phyloP scores from a whole-genome alignment of 2,797 vertebrate species.

The Enteromius thamalakanensis region DNA sequence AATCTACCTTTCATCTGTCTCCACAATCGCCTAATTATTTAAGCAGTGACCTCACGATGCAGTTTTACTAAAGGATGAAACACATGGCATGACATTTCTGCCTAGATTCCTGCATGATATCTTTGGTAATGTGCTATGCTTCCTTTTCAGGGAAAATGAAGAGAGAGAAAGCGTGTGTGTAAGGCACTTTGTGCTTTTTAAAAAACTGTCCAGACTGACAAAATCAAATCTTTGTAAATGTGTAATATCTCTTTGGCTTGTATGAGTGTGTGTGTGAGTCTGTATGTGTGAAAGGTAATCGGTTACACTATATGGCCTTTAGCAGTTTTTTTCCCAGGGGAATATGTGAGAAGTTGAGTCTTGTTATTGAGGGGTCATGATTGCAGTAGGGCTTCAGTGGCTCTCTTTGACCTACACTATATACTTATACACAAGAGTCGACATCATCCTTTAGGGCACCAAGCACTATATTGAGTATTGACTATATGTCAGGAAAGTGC shows the following conservation, averaged over 20 bases:
- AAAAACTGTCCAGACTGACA: conserved; percentile 8
- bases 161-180: conserved; percentile 35
- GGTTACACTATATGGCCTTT: conserved; percentile 61
- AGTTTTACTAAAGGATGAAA: conserved; percentile 83
- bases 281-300: conserved; percentile 44
- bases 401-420: conserved; percentile 77
- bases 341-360: conserved; percentile 74
- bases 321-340: conserved; percentile 74
- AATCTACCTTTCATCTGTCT: conserved; percentile 88
- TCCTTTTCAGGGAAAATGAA: conserved; percentile 65
- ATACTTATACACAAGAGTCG: conserved; percentile 78
- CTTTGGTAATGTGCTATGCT: conserved; percentile 62
- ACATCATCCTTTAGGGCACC: conserved; percentile 75
- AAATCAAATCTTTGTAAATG: conserved; percentile 13
- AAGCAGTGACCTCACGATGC: conserved; percentile 83
- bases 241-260: conserved; percentile 24
- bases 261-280: conserved; percentile 28
- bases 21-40: conserved; percentile 86
- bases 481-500: conserved; percentile 83
- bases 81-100: conserved; percentile 76
- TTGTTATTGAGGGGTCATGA: conserved; percentile 85
- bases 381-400: conserved; percentile 83
- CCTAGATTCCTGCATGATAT: conserved; percentile 48
- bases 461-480: conserved; percentile 84
- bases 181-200: conserved; percentile 35